Conservation (phyloP, 1,140 invertebrate genomes). For the Eumeta japonica region DNA sequence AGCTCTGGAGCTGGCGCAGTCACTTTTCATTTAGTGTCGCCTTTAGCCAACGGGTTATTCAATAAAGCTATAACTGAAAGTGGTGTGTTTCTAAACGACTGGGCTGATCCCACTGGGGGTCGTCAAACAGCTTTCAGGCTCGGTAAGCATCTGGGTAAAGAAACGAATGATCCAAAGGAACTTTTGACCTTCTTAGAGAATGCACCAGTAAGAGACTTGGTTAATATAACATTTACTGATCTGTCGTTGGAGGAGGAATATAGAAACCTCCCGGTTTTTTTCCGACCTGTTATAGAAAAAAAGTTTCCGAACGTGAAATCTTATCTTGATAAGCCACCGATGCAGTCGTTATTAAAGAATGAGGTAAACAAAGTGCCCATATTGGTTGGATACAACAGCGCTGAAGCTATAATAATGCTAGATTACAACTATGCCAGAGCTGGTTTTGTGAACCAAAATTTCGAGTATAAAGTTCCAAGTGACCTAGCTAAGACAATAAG, state of each 20-base stretch:
- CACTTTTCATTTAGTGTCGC: conserved; percentile 69
- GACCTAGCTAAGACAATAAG: conserved; percentile 25
- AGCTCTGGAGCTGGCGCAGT: conserved; percentile 69
- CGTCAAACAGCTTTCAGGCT: conserved; percentile 27
- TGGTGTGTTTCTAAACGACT: conserved; percentile 61
- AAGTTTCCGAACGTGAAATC: conserved; percentile 29
- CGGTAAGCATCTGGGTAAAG: conserved; percentile 42
- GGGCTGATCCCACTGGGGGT: neutral
- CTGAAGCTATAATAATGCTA: conserved; percentile 58
- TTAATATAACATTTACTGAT: conserved; percentile 26
- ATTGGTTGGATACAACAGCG: conserved; percentile 60
- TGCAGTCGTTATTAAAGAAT: conserved; percentile 34
- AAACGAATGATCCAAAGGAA: conserved; percentile 38
- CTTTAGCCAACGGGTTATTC: conserved; percentile 62
- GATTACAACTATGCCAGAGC: conserved; percentile 23
- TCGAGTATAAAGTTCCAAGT: conserved; percentile 36
- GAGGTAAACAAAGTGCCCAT: conserved; percentile 59
- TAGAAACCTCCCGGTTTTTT: conserved; percentile 43
- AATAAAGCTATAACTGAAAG: conserved; percentile 60
- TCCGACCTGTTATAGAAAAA: conserved; percentile 49
- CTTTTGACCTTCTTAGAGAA: conserved; percentile 48
- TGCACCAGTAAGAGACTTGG: conserved; percentile 36
- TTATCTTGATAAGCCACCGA: conserved; percentile 39
- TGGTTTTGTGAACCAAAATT: conserved; percentile 29
- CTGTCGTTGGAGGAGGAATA: conserved; percentile 28